Conservation (phyloP, 1,140 invertebrate species). For the Manduca sexta region DNA sequence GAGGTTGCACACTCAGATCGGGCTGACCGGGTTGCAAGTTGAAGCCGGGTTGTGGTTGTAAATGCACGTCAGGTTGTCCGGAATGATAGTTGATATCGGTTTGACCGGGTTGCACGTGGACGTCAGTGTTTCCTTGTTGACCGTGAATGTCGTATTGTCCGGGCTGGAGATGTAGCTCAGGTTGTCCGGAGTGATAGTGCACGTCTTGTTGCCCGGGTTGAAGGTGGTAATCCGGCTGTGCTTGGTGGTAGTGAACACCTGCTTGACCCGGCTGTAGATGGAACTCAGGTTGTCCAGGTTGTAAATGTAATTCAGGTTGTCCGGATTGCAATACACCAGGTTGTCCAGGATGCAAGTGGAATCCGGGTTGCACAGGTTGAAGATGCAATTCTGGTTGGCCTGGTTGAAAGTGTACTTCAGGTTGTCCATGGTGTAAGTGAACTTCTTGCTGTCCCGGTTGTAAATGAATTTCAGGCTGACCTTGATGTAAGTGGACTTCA, state of each 20-base stretch:
- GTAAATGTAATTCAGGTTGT: conserved; percentile 16
- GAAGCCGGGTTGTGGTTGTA: conserved; percentile 2
- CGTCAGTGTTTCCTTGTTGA: neutral
- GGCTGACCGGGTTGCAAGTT: neutral
- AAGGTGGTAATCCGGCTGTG: conserved; percentile 8
- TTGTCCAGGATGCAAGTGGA: conserved; percentile 12
- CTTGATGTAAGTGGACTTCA: conserved; percentile 7
- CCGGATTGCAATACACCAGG: conserved; percentile 10
- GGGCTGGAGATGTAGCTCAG: neutral
- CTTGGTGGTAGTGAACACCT: conserved; percentile 6
- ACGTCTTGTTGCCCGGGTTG: conserved; percentile 11
- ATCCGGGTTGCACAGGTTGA: conserved; percentile 7
- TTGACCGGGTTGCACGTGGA: neutral
- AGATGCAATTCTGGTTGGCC: conserved; percentile 14
- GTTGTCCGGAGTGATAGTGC: neutral
- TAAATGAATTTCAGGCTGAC: conserved; percentile 6
- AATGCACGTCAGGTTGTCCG: conserved; percentile 1
- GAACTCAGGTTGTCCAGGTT: conserved; percentile 10
- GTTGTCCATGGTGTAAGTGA: conserved; percentile 9
- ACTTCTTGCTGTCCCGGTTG: conserved; percentile 9
- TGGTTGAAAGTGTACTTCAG: conserved; percentile 8
- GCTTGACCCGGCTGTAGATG: conserved; percentile 11
- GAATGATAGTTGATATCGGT: no score
- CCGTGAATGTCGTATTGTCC: conserved; percentile 4
- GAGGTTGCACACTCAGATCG: neutral